phyloP scores from a whole-genome alignment of 2,888 invertebrate species.

The Achlya flavicornis region DNA sequence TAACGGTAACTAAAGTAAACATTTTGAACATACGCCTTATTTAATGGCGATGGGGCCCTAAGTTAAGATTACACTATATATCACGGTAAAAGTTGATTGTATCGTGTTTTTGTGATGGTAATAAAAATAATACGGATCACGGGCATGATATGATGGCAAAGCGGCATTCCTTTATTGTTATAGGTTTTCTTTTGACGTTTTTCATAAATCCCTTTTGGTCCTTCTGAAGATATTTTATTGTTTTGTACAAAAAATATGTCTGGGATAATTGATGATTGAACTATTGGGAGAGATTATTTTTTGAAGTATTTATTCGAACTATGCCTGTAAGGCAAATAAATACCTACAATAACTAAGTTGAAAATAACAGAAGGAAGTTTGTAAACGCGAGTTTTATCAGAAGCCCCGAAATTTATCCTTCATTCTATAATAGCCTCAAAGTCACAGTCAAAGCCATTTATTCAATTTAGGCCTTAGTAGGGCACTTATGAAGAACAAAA shows the following conservation, averaged over 20 bases:
- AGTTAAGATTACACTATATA: constrained; percentile 23
- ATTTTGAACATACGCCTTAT: neutral
- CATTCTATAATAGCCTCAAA: no score
- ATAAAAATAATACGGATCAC: constrained; percentile 45
- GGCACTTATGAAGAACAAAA: no score
- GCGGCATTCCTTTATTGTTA: constrained; percentile 16
- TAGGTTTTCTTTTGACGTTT: constrained; percentile 17
- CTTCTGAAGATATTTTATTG: constrained; percentile 20
- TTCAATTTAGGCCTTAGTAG: no score
- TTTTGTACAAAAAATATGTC: constrained; percentile 23
- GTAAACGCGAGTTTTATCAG: no score
- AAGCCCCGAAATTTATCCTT: no score
- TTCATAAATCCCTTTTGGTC: constrained; percentile 21
- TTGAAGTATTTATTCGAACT: no score
- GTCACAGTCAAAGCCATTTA: no score
- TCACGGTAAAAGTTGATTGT: constrained; percentile 46
- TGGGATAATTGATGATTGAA: constrained; percentile 18
- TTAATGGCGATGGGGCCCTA: constrained; percentile 17
- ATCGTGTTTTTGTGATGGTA: constrained; percentile 37
- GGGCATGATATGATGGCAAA: constrained; percentile 23
- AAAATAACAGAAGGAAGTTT: no score
- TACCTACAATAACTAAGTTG: no score
- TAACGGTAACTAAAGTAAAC: neutral
- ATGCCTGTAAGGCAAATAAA: no score
- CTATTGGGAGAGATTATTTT: neutral